A percentile compares a stretch with the other conserved stretches of the same genome.
These are phyloP conservation scores for Lycia hirtaria DNA, from an alignment of 2,888 invertebrate genomes.

Conservation along the genomic window DNA sequence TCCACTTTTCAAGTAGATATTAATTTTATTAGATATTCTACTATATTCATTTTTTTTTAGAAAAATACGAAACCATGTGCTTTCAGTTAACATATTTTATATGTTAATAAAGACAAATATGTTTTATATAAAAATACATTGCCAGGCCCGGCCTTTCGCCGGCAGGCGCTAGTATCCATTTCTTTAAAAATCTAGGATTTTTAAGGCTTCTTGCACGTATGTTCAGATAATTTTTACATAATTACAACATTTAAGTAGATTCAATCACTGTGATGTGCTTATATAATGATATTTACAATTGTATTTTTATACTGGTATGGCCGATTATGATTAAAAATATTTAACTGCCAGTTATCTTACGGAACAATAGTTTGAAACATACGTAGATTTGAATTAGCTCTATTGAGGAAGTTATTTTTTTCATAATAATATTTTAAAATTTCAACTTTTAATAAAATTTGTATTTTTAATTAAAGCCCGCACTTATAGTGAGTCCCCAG, in stretches of 20 bases:
- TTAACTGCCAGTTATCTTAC: constrained; percentile 67
- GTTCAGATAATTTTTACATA: constrained; percentile 78
- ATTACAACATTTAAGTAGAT: constrained; percentile 77
- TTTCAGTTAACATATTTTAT: constrained; percentile 84
- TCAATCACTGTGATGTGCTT: constrained; percentile 73
- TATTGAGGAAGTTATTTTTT: constrained; percentile 40
- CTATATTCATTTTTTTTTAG: constrained; percentile 77
- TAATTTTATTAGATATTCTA: constrained; percentile 73
- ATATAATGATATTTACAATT: constrained; percentile 75
- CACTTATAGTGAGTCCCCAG: constrained; percentile 39
- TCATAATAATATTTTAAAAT: constrained; percentile 63
- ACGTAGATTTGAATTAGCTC: constrained; percentile 39
- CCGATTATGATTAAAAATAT: constrained; percentile 62
- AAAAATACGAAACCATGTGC: constrained; percentile 85
- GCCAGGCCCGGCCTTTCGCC: constrained; percentile 70
- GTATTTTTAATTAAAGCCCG: constrained; percentile 60
- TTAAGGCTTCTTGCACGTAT: constrained; percentile 83
- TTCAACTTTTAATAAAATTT: constrained; percentile 71
- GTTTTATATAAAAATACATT: constrained; percentile 85
- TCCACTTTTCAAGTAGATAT: constrained; percentile 73
- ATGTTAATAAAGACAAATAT: constrained; percentile 85
- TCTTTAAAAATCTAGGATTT: constrained; percentile 83
- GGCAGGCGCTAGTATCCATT: constrained; percentile 81
- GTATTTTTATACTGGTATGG: constrained; percentile 81
- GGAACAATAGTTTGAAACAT: constrained; percentile 66